These are phyloP conservation scores for Sepiola atlantica DNA, from an alignment of 2,888 invertebrate genomes.

Conservation along the genomic window DNA sequence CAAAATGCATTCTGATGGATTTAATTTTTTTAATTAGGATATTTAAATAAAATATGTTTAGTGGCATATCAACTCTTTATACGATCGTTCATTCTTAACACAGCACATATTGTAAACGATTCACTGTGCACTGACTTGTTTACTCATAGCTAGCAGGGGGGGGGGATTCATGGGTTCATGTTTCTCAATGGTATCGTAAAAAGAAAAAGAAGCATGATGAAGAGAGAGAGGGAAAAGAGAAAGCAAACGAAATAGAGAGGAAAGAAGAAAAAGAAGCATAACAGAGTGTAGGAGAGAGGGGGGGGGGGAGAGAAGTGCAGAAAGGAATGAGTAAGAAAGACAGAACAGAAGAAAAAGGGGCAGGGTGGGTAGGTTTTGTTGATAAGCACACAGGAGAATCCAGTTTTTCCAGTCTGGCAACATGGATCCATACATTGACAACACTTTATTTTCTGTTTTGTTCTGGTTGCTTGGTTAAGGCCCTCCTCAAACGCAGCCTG, in stretches of 20 bases:
- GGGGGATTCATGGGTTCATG: no score
- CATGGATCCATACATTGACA: background rate
- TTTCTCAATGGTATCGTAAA: no score
- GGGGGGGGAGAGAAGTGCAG: background rate
- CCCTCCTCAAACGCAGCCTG: background rate
- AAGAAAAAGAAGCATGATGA: background rate
- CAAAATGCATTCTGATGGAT: no score
- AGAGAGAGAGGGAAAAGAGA: no score
- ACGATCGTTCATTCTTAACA: no score
- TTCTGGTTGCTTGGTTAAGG: background rate
- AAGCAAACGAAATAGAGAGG: background rate
- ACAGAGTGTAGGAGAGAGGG: background rate
- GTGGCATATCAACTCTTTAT: no score
- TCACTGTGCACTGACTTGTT: no score
- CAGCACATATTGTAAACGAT: no score
- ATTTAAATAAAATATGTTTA: no score
- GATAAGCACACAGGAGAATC: background rate
- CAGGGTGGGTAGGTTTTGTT: background rate
- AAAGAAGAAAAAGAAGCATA: background rate
- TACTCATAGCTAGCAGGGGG: no score
- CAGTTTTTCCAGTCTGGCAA: background rate
- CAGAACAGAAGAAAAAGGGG: background rate
- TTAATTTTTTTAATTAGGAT: no score
- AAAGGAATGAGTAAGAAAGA: background rate
- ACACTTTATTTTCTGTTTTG: background rate